phyloP scores from a whole-genome alignment of 2,888 invertebrate species.

The Eugnorisma glareosa region DNA sequence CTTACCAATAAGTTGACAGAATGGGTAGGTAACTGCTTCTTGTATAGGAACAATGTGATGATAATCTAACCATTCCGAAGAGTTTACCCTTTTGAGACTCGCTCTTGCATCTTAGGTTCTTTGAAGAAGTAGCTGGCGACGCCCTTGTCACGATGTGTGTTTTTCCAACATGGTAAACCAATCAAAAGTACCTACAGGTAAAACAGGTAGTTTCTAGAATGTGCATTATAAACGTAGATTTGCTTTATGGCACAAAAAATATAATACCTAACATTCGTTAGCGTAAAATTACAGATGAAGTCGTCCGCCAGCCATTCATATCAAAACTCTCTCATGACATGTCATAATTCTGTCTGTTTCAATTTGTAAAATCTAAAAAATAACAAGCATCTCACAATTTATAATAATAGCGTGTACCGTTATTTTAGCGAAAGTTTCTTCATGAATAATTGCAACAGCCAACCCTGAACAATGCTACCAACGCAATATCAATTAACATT shows the following conservation, averaged over 20 bases:
- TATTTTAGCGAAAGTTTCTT: slow-evolving; percentile 56
- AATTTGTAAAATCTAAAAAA: slow-evolving; percentile 41
- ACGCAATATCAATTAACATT: slow-evolving; percentile 74
- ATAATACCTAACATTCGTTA: slow-evolving; percentile 14
- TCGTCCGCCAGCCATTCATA: neutral
- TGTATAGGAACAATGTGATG: neutral
- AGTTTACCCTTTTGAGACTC: neutral
- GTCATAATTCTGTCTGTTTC: slow-evolving; percentile 35
- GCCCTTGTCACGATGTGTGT: neutral
- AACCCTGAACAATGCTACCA: slow-evolving; percentile 70
- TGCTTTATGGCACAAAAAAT: neutral
- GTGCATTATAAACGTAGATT: too few relatives aligned
- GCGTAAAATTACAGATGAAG: slow-evolving; percentile 8
- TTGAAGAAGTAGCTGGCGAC: neutral
- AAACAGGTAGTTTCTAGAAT: neutral
- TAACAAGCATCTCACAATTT: slow-evolving; percentile 37
- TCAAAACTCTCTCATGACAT: slow-evolving; percentile 27
- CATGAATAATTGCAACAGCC: slow-evolving; percentile 57
- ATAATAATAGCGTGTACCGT: slow-evolving; percentile 30
- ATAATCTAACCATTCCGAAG: neutral
- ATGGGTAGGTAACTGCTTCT: too few relatives aligned
- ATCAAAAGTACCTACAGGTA: neutral
- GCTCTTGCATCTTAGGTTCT: neutral
- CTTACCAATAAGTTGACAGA: too few relatives aligned
- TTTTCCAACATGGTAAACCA: neutral